Evolutionary conservation across 2,113 vertebrate species (phyloP).

Genomic region (Melospiza melodia): DNA sequence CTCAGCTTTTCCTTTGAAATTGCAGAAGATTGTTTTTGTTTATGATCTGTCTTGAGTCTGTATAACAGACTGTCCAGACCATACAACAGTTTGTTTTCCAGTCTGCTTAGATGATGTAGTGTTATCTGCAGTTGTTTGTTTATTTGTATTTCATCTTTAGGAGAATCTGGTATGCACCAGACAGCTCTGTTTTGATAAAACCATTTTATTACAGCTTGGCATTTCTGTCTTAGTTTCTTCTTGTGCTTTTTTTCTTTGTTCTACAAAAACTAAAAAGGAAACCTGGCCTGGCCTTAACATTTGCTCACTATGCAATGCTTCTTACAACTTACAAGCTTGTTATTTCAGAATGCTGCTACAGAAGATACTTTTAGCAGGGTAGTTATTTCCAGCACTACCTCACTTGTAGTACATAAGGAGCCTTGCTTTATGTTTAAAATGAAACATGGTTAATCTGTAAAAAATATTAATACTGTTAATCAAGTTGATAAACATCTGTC

Average conservation of each 20-base stretch:
- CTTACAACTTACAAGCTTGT: not conserved
- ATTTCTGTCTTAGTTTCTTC: constrained; percentile 10
- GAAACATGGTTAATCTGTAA: not conserved
- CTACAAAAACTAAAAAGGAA: constrained; percentile 4
- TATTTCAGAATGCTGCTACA: not conserved
- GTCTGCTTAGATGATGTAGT: constrained; percentile 48
- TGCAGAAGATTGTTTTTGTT: constrained; percentile 32
- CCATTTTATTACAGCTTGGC: constrained; percentile 24
- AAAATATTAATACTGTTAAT: not conserved
- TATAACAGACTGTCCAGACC: constrained; percentile 45
- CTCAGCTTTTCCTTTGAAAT: constrained; percentile 33
- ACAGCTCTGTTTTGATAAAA: constrained; percentile 45
- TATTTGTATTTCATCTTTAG: constrained; percentile 55
- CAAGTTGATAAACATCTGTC: not conserved
- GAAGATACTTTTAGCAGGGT: not conserved
- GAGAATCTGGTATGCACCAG: constrained; percentile 41
- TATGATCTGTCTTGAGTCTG: constrained; percentile 19
- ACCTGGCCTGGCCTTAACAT: not conserved
- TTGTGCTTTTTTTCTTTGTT: not conserved
- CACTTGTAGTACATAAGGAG: not conserved
- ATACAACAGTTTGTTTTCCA: constrained; percentile 52
- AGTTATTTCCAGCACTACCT: not conserved
- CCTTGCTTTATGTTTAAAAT: not conserved
- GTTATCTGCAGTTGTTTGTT: constrained; percentile 58
- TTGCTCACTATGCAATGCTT: not conserved